Conservation (phyloP, 2,113 vertebrate species). For the Nymphicus hollandicus region DNA sequence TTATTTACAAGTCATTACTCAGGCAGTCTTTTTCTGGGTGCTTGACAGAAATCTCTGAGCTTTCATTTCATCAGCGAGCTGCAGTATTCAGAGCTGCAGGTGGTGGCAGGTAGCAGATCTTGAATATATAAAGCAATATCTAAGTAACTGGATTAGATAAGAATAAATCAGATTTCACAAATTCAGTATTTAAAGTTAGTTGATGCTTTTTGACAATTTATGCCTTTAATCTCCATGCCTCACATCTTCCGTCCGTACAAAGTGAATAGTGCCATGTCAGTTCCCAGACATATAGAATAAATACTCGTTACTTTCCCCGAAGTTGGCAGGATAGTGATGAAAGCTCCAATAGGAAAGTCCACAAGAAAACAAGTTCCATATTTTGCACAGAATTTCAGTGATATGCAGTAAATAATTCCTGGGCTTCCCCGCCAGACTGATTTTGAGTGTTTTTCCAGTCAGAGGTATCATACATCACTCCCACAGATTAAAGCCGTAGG, state of each 20-base stretch:
- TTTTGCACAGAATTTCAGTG: neutral
- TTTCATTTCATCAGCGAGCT: neutral
- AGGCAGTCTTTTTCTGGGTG: neutral
- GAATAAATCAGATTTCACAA: neutral
- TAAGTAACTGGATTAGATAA: neutral
- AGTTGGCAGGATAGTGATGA: neutral
- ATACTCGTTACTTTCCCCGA: neutral
- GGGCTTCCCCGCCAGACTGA: neutral
- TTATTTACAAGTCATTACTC: neutral
- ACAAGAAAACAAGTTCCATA: neutral
- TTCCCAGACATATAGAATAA: neutral
- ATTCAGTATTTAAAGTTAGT: neutral
- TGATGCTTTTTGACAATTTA: neutral
- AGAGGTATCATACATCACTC: neutral
- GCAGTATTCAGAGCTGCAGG: neutral
- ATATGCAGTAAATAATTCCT: neutral
- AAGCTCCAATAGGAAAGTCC: neutral
- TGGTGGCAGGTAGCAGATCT: neutral
- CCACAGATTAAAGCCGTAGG: neutral
- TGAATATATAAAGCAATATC: neutral
- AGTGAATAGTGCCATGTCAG: neutral
- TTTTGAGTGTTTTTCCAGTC: neutral
- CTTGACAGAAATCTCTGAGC: neutral
- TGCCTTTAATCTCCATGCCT: neutral
- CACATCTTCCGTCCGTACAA: neutral